phyloP scores from a whole-genome alignment of 1,140 invertebrate species.

The Tachypleus tridentatus region DNA sequence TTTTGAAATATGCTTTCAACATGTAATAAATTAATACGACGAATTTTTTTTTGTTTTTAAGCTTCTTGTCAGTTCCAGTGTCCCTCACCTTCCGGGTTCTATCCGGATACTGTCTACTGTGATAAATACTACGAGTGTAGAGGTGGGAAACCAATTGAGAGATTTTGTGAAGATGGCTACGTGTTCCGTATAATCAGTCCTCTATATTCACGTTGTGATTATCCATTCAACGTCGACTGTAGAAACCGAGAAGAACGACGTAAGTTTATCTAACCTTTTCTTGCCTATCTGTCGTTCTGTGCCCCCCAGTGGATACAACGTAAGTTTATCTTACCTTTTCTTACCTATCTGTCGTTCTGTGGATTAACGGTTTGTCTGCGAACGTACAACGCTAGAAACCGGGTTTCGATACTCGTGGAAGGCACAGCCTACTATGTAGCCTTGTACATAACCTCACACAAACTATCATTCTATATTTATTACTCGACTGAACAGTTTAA shows the following conservation, averaged over 20 bases:
- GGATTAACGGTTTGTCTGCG: too few relatives aligned
- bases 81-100: constrained; percentile 49
- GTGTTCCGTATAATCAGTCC: constrained; percentile 51
- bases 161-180: constrained; percentile 64
- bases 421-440: too few relatives aligned
- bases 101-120: constrained; percentile 59
- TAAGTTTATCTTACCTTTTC: not conserved
- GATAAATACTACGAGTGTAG: constrained; percentile 67
- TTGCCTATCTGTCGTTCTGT: not conserved
- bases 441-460: too few relatives aligned
- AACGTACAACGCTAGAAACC: too few relatives aligned
- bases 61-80: constrained; percentile 4
- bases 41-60: too few relatives aligned
- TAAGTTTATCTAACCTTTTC: constrained; percentile 40
- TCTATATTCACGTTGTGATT: constrained; percentile 47
- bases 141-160: constrained; percentile 48
- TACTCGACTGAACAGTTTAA: too few relatives aligned
- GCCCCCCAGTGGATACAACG: not conserved
- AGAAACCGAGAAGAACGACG: constrained; percentile 56
- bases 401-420: too few relatives aligned
- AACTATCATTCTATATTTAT: too few relatives aligned
- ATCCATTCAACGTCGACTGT: constrained; percentile 64
- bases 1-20: too few relatives aligned
- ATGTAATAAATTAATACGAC: too few relatives aligned
- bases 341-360: not conserved